Evolutionary conservation across 2,797 vertebrate genomes (phyloP), one percentile per base, ranked within the genome.

Genomic region (Pseudotriccus pelzelni): DNA sequence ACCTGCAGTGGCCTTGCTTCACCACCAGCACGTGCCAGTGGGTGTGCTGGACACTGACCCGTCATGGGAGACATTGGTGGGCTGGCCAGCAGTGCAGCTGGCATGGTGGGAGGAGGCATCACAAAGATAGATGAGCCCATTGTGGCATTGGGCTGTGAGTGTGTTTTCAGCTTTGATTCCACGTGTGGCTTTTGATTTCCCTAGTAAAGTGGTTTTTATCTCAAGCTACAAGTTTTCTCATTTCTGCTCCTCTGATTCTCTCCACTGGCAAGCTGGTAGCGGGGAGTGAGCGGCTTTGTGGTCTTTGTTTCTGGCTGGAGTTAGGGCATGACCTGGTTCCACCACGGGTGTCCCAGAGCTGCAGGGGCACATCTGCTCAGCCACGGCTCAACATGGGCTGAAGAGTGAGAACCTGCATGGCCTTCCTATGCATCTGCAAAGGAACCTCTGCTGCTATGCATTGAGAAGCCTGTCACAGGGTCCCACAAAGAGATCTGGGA

Each of bases 231-330:
- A 6, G 20, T 24, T 79, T n/a, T 53, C 16, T 21, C 1, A 3
- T 21, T 24, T 46, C 60, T 39, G 4, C 6, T 53, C 13, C 10
- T 77, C 10, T 7, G 17, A 0, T 58, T 50, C 8, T 19, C 37
- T 37, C 12, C 10, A 4, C 9, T 12, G 28, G 39, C n/a, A n/a
- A 37, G 15, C 46, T 68, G 23, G 27, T 41, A 30, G 14, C 18
- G 22, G 21, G 30, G 34, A 41, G 22, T 43, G 27, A 67, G 18
- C 5, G 1, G 14, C 1, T 36, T 15, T 0, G 0, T 27, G 15
- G 15, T 5, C 58, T 56, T 44, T 44, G 24, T 17, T 22, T 73
- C 41, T 36, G 41, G 6, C 8, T 73, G 24, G 6, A 11, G 14
- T 36, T 46, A 36, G 10, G 47, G 2, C 41, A 85, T 25, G 3